phyloP scores from a whole-genome alignment of 1,140 invertebrate species.

The Mylabris phalerata region DNA sequence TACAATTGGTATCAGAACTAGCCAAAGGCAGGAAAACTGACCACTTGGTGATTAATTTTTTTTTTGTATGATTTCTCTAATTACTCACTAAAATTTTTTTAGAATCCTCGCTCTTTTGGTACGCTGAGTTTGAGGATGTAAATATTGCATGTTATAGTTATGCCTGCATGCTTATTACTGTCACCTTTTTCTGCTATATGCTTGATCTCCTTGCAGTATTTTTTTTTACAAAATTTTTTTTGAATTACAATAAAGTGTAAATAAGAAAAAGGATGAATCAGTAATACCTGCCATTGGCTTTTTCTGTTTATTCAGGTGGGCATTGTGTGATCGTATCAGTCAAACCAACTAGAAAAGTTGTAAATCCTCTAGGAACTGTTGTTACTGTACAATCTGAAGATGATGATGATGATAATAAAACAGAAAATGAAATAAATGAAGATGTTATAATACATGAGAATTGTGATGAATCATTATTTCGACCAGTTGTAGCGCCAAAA shows the following conservation, averaged over 20 bases:
- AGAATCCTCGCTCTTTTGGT: too few species aligned
- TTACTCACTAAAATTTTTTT: too few species aligned
- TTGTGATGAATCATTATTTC: slow-evolving; percentile 55
- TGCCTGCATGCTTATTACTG: too few species aligned
- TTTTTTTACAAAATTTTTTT: slow-evolving; percentile 4
- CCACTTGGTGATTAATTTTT: slow-evolving; percentile 7
- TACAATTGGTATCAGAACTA: slow-evolving; percentile 43
- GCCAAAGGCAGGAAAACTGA: slow-evolving; percentile 48
- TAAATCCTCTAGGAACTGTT: slow-evolving; percentile 65
- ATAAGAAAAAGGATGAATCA: slow-evolving; percentile 11
- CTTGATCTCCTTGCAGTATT: slow-evolving; percentile 7
- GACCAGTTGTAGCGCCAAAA: slow-evolving; percentile 48
- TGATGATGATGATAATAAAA: slow-evolving; percentile 46
- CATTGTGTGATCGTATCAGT: slow-evolving; percentile 47
- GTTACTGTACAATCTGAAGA: slow-evolving; percentile 53
- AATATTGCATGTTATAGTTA: too few species aligned
- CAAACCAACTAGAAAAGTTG: slow-evolving; percentile 50
- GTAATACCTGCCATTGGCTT: slow-evolving; percentile 67
- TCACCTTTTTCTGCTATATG: not conserved
- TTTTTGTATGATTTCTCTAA: not conserved
- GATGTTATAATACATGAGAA: slow-evolving; percentile 51
- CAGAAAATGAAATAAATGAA: slow-evolving; percentile 44
- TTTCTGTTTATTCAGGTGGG: slow-evolving; percentile 59
- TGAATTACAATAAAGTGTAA: not conserved
- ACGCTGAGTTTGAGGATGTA: too few species aligned